Conservation (phyloP, 1,140 invertebrate genomes). For the Laodelphax striatellus region DNA sequence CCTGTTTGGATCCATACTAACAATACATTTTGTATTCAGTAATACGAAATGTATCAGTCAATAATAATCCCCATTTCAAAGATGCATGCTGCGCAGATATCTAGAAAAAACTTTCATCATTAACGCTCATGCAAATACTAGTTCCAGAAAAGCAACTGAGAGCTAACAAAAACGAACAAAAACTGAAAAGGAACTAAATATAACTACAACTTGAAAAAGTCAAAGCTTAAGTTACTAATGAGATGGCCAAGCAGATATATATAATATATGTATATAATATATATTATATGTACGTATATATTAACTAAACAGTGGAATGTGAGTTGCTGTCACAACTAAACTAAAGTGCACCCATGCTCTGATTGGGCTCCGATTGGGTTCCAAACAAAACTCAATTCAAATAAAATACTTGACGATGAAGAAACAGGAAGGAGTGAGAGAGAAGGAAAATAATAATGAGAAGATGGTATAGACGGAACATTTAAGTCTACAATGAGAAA, state of each 20-base stretch:
- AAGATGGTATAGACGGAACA: conserved; percentile 7
- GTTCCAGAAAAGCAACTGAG: background rate
- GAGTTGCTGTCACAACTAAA: conserved; percentile 17
- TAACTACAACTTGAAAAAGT: conserved; percentile 10
- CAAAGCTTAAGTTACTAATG: conserved; percentile 26
- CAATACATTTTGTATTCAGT: no score
- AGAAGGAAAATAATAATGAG: conserved; percentile 10
- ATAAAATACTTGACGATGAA: conserved; percentile 7
- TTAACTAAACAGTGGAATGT: background rate
- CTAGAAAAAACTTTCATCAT: no score
- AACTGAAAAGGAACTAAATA: background rate
- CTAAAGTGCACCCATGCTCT: conserved; percentile 21
- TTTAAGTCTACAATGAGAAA: conserved; percentile 12
- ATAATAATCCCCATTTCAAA: no score
- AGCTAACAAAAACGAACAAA: conserved; percentile 3
- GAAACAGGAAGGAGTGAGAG: conserved; percentile 13
- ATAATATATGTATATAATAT: conserved; percentile 14
- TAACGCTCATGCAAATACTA: no score
- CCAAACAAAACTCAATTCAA: conserved; percentile 14
- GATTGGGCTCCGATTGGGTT: conserved; percentile 2
- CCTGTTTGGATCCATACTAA: no score
- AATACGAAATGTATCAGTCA: no score
- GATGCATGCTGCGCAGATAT: no score
- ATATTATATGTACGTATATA: conserved; percentile 10
- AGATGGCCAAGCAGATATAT: conserved; percentile 22